Base-by-base conservation (phyloP, 2,888 invertebrate genomes). In the Entomobrya multifasciata region DNA sequence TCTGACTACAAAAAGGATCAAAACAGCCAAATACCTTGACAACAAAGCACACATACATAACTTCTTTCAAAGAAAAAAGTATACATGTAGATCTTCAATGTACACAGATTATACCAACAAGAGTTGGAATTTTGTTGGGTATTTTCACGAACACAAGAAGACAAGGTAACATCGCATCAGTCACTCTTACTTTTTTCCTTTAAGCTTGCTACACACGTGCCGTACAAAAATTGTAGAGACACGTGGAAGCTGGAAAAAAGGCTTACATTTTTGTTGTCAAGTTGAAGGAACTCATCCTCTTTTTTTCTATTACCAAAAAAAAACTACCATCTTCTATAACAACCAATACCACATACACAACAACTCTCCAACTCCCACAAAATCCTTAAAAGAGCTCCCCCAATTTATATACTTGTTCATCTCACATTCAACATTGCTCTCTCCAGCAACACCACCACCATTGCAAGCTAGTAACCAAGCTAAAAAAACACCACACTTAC, bases 181-280 rank as follows among this genome's bases (percentile, higher is more conserved):
- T 47, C 70, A 70, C 52, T 55, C 41, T 55, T 17, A 17, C 70
- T 67, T 49, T 65, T 30, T 25, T 70, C 80, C 80, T 52, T n/a
- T n/a, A n/a, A n/a, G n/a, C n/a, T n/a, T n/a, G n/a, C n/a, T n/a
- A n/a, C n/a, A 82, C 81, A 82, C 81, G 81, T 82, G 81, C 81
- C 81, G 81, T 60, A 82, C 65, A 44, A 72, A n/a, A 82, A 57
- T 72, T 44, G 44, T 74, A 72, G 20, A 82, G 81, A 82, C 81
- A 82, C 81, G 81, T 82, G 81, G 81, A 82, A 82, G 57, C 81
- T 82, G 81, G 81, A 82, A 82, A 80, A 81, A 82, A 72, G 72
- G 72, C 55, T 72, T 82, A 44, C 67, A 67, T 80, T 47, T 70
- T 79, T 79, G 80, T 82, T 82, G 72, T 82, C 81, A 82, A 82